Evolutionary conservation across 2,797 vertebrate genomes (phyloP), one percentile per base, ranked within the genome.

Genomic region (Coregonus sp.): DNA sequence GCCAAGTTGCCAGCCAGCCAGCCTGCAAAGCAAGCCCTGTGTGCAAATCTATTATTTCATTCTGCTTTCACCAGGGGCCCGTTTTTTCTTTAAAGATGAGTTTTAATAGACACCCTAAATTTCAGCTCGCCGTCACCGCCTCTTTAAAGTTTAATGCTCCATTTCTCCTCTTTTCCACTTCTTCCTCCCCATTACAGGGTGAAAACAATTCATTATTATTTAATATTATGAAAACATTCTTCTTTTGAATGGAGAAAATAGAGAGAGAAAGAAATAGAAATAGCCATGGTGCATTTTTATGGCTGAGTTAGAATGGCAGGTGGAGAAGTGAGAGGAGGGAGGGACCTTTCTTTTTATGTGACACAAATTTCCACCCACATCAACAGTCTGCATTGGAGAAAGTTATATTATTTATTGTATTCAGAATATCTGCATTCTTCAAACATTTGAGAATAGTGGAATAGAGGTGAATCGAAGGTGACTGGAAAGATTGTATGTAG

Each of bases 161-260:
- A 85, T 87, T 89, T 88, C 85, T 73, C 31, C 31, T 16, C 6
- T 14, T 18, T 33, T 50, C 11, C 79, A 81, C 50, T 20, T 74
- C 81, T 82, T 73, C 78, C 67, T 75, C 76, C 84, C 89, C 78
- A 88, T 92, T 93, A 92, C 82, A 80, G 85, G 85, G 86, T 70
- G 88, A 88, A 94, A 92, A 93, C 90, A 92, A 84, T 73, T 78
- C 87, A 92, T 93, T 90, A 94, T 92, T 93, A 90, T 94, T 94
- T 93, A 81, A 93, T 91, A 89, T 80, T 84, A 75, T 81, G 83
- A 89, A 90, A 91, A 89, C 85, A 90, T 83, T 84, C 84, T 81
- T 86, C 15, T 81, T 75, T 85, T 81, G 67, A 86, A 84, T 20
- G 59, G n/a, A 9, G n/a, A 4, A 9, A 2, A 84, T 86, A 84